These are phyloP conservation scores for Euzophera pinguis DNA, from an alignment of 2,888 invertebrate species.

Conservation along the genomic window DNA sequence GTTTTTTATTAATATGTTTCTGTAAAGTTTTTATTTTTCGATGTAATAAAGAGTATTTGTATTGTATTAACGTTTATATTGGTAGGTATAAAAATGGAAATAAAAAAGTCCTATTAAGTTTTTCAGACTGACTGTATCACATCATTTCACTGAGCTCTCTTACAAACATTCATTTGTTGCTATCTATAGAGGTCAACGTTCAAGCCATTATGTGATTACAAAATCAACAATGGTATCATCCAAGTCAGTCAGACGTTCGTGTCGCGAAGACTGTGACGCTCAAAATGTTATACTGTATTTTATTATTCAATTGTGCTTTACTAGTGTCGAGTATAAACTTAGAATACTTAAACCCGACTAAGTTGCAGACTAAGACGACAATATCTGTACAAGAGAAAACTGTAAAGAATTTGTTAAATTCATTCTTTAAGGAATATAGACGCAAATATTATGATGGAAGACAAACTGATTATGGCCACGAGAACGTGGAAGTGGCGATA, in stretches of 20 bases:
- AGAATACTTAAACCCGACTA: constrained; percentile 56
- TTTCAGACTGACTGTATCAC: too few relatives aligned
- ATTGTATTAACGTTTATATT: too few relatives aligned
- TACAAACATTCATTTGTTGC: background rate
- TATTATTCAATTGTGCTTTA: background rate
- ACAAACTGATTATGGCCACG: background rate
- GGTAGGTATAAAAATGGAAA: too few relatives aligned
- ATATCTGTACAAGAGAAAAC: constrained; percentile 42
- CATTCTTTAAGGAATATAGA: background rate
- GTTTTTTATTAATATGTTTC: too few relatives aligned
- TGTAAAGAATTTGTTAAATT: constrained; percentile 24
- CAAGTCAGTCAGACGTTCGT: too few relatives aligned
- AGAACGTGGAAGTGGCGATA: constrained; percentile 42
- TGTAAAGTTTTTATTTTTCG: too few relatives aligned
- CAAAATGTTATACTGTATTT: background rate
- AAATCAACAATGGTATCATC: background rate
- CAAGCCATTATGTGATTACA: constrained; percentile 5
- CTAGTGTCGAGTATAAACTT: constrained; percentile 39
- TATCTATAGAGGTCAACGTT: constrained; percentile 17
- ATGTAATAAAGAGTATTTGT: too few relatives aligned
- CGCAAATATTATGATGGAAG: background rate
- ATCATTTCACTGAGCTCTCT: background rate
- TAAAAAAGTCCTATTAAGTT: too few relatives aligned
- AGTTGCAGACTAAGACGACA: constrained; percentile 50
- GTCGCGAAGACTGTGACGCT: background rate